Evolutionary conservation across 2,113 vertebrate species (phyloP).

Genomic region (Centrocercus urophasianus): DNA sequence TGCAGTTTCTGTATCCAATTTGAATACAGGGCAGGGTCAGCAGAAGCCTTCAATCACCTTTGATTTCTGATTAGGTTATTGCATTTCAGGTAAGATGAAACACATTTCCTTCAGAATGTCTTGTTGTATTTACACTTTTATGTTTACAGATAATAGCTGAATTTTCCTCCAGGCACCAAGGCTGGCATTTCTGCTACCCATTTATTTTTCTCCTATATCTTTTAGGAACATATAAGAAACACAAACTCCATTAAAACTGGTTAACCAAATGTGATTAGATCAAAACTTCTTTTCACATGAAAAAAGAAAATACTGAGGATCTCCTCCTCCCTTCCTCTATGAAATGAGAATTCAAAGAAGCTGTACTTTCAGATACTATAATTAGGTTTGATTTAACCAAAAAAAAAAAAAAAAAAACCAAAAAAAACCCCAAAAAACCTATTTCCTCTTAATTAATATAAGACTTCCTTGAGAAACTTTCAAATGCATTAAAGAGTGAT

Average conservation of each 20-base stretch:
- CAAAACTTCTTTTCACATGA: slow-evolving; percentile 29
- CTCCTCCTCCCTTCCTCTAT: neutral
- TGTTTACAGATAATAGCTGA: neutral
- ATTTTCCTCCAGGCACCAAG: neutral
- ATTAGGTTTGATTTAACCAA: slow-evolving; percentile 38
- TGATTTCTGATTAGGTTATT: neutral
- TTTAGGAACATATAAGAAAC: neutral
- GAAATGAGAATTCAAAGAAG: slow-evolving; percentile 25
- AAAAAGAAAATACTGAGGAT: neutral
- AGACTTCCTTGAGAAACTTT: slow-evolving; percentile 28
- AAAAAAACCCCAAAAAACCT: neutral
- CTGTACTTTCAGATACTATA: slow-evolving; percentile 22
- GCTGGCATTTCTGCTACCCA: neutral
- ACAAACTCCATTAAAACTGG: neutral
- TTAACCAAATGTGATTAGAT: neutral
- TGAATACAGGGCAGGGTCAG: neutral
- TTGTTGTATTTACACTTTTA: neutral
- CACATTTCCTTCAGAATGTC: neutral
- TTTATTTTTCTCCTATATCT: neutral
- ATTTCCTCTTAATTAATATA: slow-evolving; percentile 44
- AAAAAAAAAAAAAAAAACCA: neutral
- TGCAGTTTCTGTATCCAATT: neutral
- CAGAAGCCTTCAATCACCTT: neutral
- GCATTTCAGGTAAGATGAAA: neutral
- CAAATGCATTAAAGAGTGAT: neutral